Evolutionary conservation across 1,140 invertebrate genomes (phyloP), one percentile per base, ranked within the genome.

Genomic region (Chlorops oryzae): DNA sequence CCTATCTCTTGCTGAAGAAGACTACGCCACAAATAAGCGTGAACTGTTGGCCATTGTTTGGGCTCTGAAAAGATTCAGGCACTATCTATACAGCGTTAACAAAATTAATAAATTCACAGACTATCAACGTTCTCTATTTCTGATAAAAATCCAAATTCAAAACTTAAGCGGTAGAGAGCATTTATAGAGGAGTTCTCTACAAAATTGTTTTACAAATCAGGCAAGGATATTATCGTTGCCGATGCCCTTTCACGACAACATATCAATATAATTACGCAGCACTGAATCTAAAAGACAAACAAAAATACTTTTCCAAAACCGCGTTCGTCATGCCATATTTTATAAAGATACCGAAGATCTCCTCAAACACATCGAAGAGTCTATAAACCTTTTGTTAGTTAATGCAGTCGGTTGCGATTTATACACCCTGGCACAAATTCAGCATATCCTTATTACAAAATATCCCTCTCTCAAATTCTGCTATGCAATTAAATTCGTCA

Each of bases 251-350:
- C 44, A 10, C 0, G 44, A 3, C 28, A 46, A 21, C 27, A 46
- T 21, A 38, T 47, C 22, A 47, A 47, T 17, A 40, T 40, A 22
- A 15, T 28, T 27, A 22, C 35, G 32, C 18, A 37, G 38, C 12
- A 37, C n/a, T n/a, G 9, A 22, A 47, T 37, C 12, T 18, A 38
- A 24, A 47, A 3, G 17, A 24, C 21, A 4, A 5, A 47, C 7
- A 47, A 47, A n/a, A n/a, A n/a, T n/a, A n/a, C n/a, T n/a, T n/a
- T n/a, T n/a, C n/a, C n/a, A n/a, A n/a, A n/a, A n/a, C n/a, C n/a
- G n/a, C n/a, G n/a, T n/a, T n/a, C n/a, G n/a, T n/a, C n/a, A n/a
- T n/a, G n/a, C n/a, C n/a, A n/a, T n/a, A n/a, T n/a, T n/a, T n/a
- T n/a, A n/a, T 35, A 3, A 12, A 35, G 24, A 21, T 18, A 13